Percentiles rank a stretch among this genome's conserved stretches.
Conservation (phyloP, 2,888 invertebrate species). For the Lycaena phlaeas region DNA sequence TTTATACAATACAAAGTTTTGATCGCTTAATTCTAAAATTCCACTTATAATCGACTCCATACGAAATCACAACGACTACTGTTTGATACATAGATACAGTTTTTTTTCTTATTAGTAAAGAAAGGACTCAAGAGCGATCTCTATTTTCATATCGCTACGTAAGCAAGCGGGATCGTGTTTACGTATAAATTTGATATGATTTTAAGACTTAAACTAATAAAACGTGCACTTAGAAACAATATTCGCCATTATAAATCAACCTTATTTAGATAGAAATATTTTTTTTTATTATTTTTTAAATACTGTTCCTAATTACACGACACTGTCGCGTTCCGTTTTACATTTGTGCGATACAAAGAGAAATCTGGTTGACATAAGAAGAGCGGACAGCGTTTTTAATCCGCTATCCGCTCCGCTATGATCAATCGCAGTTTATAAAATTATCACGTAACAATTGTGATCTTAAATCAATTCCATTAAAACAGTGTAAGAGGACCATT, state of each 20-base stretch:
- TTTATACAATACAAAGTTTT: constrained; percentile 48
- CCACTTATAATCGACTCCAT: constrained; percentile 43
- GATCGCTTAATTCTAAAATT: constrained; percentile 22
- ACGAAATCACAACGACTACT: constrained; percentile 55
- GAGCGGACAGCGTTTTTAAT: neutral
- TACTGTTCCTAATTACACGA: constrained; percentile 11
- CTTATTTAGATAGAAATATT: constrained; percentile 9
- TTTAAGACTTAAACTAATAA: constrained; percentile 28
- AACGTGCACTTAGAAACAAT: constrained; percentile 20
- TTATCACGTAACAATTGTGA: constrained; percentile 5
- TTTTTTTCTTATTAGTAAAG: constrained; percentile 38
- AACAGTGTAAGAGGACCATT: constrained; percentile 5
- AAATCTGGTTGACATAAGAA: neutral
- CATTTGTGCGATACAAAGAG: constrained; percentile 7
- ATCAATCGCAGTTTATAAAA: neutral
- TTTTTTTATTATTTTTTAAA: constrained; percentile 2
- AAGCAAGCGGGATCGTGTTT: constrained; percentile 51
- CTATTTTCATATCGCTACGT: constrained; percentile 33
- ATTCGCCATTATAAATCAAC: constrained; percentile 3
- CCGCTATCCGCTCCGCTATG: constrained; percentile 8
- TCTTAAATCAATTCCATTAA: constrained; percentile 24
- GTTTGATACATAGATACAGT: constrained; percentile 53
- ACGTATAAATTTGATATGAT: constrained; percentile 73
- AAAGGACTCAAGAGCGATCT: constrained; percentile 34
- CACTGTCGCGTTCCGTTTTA: constrained; percentile 7